Base-by-base conservation (phyloP, 2,888 invertebrate species). In the Pyrrhosoma nymphula region DNA sequence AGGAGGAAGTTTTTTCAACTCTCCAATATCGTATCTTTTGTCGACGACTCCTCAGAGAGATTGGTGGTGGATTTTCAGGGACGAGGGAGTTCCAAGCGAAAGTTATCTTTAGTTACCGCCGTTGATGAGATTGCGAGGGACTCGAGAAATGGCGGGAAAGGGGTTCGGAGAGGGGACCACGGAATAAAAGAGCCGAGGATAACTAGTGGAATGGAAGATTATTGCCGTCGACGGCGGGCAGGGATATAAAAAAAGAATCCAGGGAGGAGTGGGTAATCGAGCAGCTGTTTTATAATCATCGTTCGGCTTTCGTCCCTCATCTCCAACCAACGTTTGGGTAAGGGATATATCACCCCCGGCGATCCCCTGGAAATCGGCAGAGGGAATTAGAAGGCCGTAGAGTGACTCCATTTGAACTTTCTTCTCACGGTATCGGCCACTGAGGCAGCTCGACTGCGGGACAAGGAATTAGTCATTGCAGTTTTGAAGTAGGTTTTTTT, bases 1-100 rank as follows among this genome's bases (percentile, higher is more conserved):
- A 47, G 47, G 47, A 2, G 35, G 30, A 82, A 82, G 30, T 82
- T 35, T 30, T 69, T 35, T 35, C 35, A 35, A 82, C 30, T 4
- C 82, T 82, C 82, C 82, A 82, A 82, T 82, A 82, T 82, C 82
- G 35, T 82, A 82, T 82, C 82, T 82, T 82, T 82, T 82, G 35
- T 82, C 82, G 35, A 82, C 14, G 30, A 16, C 30, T 82, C 35
- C 10, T 35, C 0, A 2, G 82, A 35, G 35, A 47, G 30, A 30
- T 82, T 10, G 35, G 82, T 4, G 82, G 82, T 35, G 30, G 82
- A 82, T 82, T 35, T 82, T 47, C 35, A n/a, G 16, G 82, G 35
- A 82, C 35, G 35, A 47, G 16, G 1, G 14, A 82, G 12, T 35
- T 14, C 82, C 82, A 35, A 35, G 82, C 82, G 35, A 82, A 35